Base-by-base conservation (phyloP, 2,797 vertebrate species). In the Loris lydekkerianus region DNA sequence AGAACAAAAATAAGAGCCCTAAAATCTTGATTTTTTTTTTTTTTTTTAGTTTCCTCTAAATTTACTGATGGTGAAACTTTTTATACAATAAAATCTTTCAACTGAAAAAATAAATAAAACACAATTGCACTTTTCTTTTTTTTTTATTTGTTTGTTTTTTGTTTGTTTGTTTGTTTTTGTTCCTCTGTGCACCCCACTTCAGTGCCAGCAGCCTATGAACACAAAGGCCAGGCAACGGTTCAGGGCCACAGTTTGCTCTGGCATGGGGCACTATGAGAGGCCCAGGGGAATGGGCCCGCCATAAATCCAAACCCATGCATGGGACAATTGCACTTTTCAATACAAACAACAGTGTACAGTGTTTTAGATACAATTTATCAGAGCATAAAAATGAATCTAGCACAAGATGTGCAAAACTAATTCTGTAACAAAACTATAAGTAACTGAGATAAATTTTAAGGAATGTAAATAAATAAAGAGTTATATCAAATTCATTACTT, bases 181-280 rank as follows among this genome's bases (percentile, higher is more conserved):
- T 8, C 31, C 63, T n/a, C 60, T 91, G 96, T 95, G 58, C 11
- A 21, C n/a, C 92, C 96, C 53, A 0, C 78, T 80, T 94, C 85
- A 93, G 94, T 86, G 96, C 93, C 84, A 49, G 46, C 49, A 58
- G 95, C 93, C 63, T 10, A 95, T 0, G 0, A 87, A 56, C 49
- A 56, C 49, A 49, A 31, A 94, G 89, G 89, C 95, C 56, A 7
- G 94, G 96, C 96, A 88, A 94, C 93, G 96, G 95, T 96, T 92
- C n/a, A 0, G 95, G 95, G 90, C 53, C 76, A 29, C 83, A 2
- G 37, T 49, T 29, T 89, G 75, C 67, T 97, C 18, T 95, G 61
- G 95, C 95, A 93, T 60, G 86, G 93, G 91, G 34, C 94, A 96
- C 97, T 94, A 53, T 86, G 92, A 92, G 61, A 96, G 96, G 76